Evolutionary conservation across 2,113 vertebrate species (phyloP), one percentile per base, ranked within the genome.

Genomic region (Coptodon bakossiorum): DNA sequence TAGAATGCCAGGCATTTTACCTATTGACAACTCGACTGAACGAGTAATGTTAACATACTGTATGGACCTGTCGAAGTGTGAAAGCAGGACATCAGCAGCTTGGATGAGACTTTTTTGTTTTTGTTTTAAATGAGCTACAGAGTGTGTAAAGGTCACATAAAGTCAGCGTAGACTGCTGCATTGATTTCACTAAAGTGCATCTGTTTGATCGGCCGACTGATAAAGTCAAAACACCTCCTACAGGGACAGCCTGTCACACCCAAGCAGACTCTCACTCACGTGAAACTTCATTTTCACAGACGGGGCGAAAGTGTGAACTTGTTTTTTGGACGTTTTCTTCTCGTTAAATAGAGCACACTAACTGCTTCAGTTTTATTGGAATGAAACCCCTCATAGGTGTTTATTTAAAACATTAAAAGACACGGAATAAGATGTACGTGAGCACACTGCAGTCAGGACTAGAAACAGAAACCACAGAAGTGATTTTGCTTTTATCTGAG

Each of bases 341-440:
- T 27, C 6, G 3, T 78, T 78, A 50, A 76, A 48, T 31, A 31
- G 6, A 50, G 43, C 43, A 31, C 43, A 9, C 8, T 22, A n/a
- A 27, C 9, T 48, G 2, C 79, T 59, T 11, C 53, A 11, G n/a
- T 27, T 1, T 48, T 13, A 38, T 54, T 52, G 73, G 80, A 83
- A 45, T 50, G 56, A 88, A 86, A 53, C 83, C 76, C 87, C 31
- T 90, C 83, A 80, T 59, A 82, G 24, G 11, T 78, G 45, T 53
- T 19, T 36, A 17, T 29, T 17, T 43, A 59, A 34, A 80, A 71
- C 10, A 11, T 17, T 78, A 11, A 36, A 68, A 83, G 13, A 3
- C 8, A 24, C 50, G 1, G 8, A 6, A 36, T 50, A 6, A n/a
- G 12, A 14, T 22, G 6, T 78, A 34, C 17, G 0, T 31, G 45